Conservation (phyloP, 2,888 invertebrate species). For the Euclidia mi region DNA sequence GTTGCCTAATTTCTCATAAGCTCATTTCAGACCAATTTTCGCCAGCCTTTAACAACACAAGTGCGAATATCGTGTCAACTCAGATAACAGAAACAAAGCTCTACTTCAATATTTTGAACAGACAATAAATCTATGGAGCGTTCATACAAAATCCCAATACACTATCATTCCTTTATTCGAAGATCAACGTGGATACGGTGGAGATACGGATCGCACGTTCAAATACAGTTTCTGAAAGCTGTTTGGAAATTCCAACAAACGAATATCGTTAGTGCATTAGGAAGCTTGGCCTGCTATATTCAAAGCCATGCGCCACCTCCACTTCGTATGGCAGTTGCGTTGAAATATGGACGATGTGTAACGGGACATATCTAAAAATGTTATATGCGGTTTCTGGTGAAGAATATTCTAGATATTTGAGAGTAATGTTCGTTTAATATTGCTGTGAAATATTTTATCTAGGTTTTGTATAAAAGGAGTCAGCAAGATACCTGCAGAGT, state of each 20-base stretch:
- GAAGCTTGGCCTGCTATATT: constrained; percentile 41
- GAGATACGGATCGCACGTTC: constrained; percentile 16
- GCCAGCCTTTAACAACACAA: too few relatives aligned
- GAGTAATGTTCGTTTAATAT: neutral
- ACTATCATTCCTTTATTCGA: constrained; percentile 18
- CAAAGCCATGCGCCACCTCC: constrained; percentile 46
- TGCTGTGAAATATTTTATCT: too few relatives aligned
- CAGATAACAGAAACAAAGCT: constrained; percentile 7
- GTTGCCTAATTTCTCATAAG: too few relatives aligned
- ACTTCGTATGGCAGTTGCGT: constrained; percentile 44
- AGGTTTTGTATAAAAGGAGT: too few relatives aligned
- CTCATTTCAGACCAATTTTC: too few relatives aligned
- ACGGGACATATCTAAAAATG: neutral
- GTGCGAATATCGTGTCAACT: neutral
- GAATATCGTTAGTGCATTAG: constrained; percentile 48
- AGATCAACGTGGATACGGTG: constrained; percentile 23
- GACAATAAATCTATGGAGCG: constrained; percentile 14
- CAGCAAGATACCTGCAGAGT: too few relatives aligned
- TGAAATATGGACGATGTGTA: constrained; percentile 50
- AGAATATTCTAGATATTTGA: neutral
- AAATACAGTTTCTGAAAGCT: constrained; percentile 23
- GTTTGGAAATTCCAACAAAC: constrained; percentile 34
- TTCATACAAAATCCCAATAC: constrained; percentile 16
- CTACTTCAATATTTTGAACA: constrained; percentile 6
- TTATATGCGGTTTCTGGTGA: neutral